Evolutionary conservation across 2,797 vertebrate genomes (phyloP), one percentile per base, ranked within the genome.

Genomic region (Aplochiton taeniatus): DNA sequence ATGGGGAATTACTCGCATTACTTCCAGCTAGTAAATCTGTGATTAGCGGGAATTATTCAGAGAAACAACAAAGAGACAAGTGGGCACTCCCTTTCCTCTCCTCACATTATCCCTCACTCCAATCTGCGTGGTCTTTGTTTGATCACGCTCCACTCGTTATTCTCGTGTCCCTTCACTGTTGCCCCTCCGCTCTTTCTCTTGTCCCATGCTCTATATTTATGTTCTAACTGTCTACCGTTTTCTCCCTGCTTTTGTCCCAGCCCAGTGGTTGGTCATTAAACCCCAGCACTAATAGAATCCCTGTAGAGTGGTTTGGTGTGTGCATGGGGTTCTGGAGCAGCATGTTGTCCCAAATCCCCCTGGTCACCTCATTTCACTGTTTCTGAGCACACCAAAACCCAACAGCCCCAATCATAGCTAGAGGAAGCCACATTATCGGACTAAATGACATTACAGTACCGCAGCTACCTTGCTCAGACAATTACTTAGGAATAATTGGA

Each of bases 401-500:
- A 20, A 11, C 57, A 42, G 58, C 72, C 31, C 55, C 44, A 49
- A 61, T 72, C 52, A 19, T 58, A 66, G 79, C 77, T 66, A 44
- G 65, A 72, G 77, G 77, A 84, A 63, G 61, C 69, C 71, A 72
- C 76, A 80, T 80, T 86, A 84, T 73, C 73, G 77, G 72, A 72
- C 77, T 80, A 84, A 77, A 86, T 82, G 83, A 74, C 70, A 84
- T 86, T 86, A 86, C 75, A 80, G 74, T 65, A 63, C 72, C 72
- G 73, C 70, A 56, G 80, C 74, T 86, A 78, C 80, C 77, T 73
- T 72, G 77, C 81, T 71, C 78, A 87, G 76, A 82, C 80, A 86
- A 85, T 89, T 88, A 87, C 80, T 85, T 81, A 80, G 67, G 60
- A 65, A 81, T 91, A 91, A 92, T 89, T 91, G 87, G 85, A 55